These are phyloP conservation scores for Drosophila chauvacae DNA, from an alignment of 1,140 invertebrate genomes.

Conservation along the genomic window DNA sequence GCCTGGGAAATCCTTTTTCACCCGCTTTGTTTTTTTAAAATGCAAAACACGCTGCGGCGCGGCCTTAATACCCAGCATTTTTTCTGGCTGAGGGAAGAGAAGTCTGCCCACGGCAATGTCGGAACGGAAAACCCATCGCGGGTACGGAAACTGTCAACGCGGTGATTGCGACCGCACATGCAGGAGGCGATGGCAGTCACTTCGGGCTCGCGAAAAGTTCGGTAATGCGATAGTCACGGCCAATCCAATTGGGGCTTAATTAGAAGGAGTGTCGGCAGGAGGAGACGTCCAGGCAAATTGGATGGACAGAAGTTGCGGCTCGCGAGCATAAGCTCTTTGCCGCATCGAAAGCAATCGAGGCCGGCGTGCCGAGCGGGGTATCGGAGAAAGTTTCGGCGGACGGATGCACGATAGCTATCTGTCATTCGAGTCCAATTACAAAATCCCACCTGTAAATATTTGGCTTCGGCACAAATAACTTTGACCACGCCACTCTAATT, in stretches of 20 bases:
- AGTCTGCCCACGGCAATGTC: constrained; percentile 48
- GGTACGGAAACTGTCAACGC: constrained; percentile 69
- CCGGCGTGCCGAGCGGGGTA: not conserved
- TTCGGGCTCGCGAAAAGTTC: constrained; percentile 59
- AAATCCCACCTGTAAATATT: constrained; percentile 60
- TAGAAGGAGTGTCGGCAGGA: constrained; percentile 22
- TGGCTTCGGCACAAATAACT: constrained; percentile 55
- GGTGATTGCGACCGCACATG: constrained; percentile 69
- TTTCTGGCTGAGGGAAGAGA: constrained; percentile 33
- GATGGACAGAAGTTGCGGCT: constrained; percentile 35
- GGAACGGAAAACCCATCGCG: constrained; percentile 24
- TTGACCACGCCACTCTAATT: constrained; percentile 61
- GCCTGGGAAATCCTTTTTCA: constrained; percentile 27
- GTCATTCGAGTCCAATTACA: constrained; percentile 49
- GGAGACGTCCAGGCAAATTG: constrained; percentile 28
- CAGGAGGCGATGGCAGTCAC: constrained; percentile 17
- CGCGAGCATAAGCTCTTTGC: constrained; percentile 17
- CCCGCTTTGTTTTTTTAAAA: constrained; percentile 34
- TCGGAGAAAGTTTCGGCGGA: constrained; percentile 4
- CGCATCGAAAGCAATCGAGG: constrained; percentile 19
- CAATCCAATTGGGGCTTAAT: constrained; percentile 45
- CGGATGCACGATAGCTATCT: constrained; percentile 34
- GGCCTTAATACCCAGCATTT: constrained; percentile 72
- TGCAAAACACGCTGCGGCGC: constrained; percentile 73
- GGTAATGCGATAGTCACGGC: constrained; percentile 43